Evolutionary conservation across 2,888 invertebrate genomes (phyloP).

Genomic region (Drosophila phalerata): DNA sequence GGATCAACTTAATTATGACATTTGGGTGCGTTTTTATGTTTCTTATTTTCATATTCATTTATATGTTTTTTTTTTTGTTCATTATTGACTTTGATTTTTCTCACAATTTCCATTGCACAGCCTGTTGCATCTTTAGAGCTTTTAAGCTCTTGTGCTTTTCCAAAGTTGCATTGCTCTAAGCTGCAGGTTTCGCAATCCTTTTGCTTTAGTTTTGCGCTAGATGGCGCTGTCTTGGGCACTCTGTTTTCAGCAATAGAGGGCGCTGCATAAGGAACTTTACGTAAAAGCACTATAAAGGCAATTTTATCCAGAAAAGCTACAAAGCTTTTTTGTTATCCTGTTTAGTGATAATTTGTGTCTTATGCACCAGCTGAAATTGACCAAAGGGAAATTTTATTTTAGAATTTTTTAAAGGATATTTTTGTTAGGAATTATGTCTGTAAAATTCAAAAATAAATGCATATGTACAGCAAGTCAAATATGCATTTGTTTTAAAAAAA

Average conservation of each 20-base stretch:
- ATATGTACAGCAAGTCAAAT: no score
- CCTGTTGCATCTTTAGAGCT: slow-evolving; percentile 45
- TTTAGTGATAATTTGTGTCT: background rate
- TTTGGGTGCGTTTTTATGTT: slow-evolving; percentile 82
- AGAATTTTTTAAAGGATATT: background rate
- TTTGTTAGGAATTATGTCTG: background rate
- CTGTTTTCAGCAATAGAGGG: background rate
- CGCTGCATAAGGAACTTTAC: background rate
- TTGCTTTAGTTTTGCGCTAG: background rate
- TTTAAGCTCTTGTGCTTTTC: slow-evolving; percentile 10
- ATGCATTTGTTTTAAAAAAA: no score
- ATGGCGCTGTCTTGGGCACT: slow-evolving; percentile 4
- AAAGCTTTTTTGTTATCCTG: background rate
- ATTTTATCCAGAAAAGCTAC: background rate
- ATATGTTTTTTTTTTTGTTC: slow-evolving; percentile 10
- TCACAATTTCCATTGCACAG: background rate
- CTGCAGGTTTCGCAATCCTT: background rate
- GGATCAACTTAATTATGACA: slow-evolving; percentile 77
- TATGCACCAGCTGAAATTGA: background rate
- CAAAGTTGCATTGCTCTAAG: slow-evolving; percentile 15
- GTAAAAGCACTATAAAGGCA: background rate
- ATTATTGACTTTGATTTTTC: background rate
- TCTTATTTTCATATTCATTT: slow-evolving; percentile 29
- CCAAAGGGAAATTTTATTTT: background rate
- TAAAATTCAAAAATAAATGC: no score